phyloP scores from a whole-genome alignment of 2,113 vertebrate genomes.

The Trinectes maculatus region DNA sequence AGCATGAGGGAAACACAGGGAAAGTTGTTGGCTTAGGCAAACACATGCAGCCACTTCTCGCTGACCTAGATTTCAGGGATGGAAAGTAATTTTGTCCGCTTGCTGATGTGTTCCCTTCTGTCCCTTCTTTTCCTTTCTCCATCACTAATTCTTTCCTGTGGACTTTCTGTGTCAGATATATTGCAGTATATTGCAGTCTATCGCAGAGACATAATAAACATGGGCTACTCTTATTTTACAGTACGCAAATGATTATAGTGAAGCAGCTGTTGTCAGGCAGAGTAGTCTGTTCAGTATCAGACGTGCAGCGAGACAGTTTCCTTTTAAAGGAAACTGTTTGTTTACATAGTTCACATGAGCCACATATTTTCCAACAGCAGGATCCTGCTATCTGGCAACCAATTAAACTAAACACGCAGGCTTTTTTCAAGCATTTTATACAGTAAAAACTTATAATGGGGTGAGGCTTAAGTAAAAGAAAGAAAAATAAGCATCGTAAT shows the following conservation, averaged over 20 bases:
- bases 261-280: no score
- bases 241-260: no score
- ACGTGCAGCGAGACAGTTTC: not conserved
- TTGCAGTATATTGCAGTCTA: no score
- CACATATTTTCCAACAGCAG: constrained; percentile 21
- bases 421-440: not conserved
- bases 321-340: constrained; percentile 17
- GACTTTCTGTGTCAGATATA: not conserved
- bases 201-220: no score
- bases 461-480: no score
- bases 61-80: constrained; percentile 65
- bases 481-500: no score
- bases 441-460: no score
- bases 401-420: not conserved
- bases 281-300: not conserved
- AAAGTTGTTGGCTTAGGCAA: constrained; percentile 51
- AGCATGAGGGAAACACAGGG: constrained; percentile 59
- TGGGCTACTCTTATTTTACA: no score
- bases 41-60: constrained; percentile 54
- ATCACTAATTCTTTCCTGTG: constrained; percentile 30
- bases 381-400: not conserved
- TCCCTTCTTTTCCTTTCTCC: constrained; percentile 10
- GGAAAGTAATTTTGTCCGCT: constrained; percentile 31
- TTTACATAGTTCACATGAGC: constrained; percentile 36
- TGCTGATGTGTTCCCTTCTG: constrained; percentile 23